Percentiles rank a stretch among this genome's conserved stretches.
Conservation (phyloP, 2,113 vertebrate species). For the Tauraco erythrolophus region DNA sequence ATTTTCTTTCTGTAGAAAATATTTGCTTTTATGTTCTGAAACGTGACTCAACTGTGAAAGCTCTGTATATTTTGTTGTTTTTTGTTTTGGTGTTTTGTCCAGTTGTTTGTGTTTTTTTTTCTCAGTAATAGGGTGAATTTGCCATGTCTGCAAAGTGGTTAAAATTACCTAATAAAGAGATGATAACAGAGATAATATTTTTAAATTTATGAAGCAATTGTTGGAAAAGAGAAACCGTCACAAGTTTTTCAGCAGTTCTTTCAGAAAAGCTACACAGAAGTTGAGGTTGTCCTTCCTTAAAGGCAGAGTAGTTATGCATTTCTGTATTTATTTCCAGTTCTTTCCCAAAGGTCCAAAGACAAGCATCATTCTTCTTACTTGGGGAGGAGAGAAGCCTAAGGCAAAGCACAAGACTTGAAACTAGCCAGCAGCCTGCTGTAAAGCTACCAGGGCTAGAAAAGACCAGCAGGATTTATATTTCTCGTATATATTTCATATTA, state of each 20-base stretch:
- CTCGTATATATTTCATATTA: background rate
- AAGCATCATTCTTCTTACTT: background rate
- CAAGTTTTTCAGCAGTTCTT: background rate
- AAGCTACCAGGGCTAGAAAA: background rate
- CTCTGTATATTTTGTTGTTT: background rate
- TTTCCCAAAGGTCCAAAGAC: background rate
- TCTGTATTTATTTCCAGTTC: background rate
- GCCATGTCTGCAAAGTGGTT: background rate
- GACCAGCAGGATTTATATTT: background rate
- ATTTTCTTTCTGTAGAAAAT: conserved; percentile 28
- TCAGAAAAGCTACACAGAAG: background rate
- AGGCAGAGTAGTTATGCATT: background rate
- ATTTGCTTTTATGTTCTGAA: conserved; percentile 53
- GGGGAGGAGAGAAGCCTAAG: background rate
- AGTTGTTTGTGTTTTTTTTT: background rate
- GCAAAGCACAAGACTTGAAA: background rate
- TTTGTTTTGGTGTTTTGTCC: too few species aligned
- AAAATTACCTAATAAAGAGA: conserved; percentile 15
- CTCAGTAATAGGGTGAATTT: background rate
- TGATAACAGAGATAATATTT: background rate
- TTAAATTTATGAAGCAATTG: background rate
- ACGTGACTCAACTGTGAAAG: background rate
- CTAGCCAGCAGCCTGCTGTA: background rate
- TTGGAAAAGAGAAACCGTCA: background rate
- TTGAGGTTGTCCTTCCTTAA: background rate